A percentile compares a stretch with the other conserved stretches of the same genome.
These are phyloP conservation scores for Temnothorax nylanderi DNA, from an alignment of 1,140 invertebrate genomes.

Conservation along the genomic window DNA sequence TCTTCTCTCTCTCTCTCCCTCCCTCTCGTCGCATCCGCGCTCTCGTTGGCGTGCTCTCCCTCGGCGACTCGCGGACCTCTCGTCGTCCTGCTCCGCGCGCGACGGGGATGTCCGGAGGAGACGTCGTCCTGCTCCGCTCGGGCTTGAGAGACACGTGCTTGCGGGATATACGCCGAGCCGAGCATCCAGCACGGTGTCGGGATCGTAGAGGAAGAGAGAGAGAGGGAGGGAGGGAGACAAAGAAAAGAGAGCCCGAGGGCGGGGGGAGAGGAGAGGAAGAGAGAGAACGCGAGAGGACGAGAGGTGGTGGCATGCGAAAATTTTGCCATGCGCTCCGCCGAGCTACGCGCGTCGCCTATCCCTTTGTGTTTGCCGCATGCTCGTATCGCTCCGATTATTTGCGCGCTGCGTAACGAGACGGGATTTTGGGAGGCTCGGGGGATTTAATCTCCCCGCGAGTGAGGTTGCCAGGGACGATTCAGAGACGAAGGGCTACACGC, in stretches of 20 bases:
- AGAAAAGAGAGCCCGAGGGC: background rate
- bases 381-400: conserved; percentile 36
- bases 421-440: background rate
- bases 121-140: background rate
- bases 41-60: conserved; percentile 5
- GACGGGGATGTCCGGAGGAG: background rate
- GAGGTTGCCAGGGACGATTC: background rate
- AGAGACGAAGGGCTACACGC: background rate
- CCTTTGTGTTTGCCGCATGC: conserved; percentile 45
- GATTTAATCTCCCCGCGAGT: background rate
- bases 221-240: background rate
- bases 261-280: background rate
- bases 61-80: background rate
- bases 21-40: background rate
- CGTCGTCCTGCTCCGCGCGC: background rate
- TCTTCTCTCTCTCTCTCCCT: background rate
- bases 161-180: background rate
- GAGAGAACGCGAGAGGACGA: background rate
- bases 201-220: conserved; percentile 13
- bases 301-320: conserved; percentile 41
- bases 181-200: background rate
- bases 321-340: conserved; percentile 49
- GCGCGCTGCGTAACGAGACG: background rate
- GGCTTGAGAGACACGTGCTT: conserved; percentile 33
- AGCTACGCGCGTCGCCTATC: conserved; percentile 44